Evolutionary conservation across 37 sponge, comb jelly and placozoan species (phyloP).

Genomic region (Sycon ciliatum): DNA sequence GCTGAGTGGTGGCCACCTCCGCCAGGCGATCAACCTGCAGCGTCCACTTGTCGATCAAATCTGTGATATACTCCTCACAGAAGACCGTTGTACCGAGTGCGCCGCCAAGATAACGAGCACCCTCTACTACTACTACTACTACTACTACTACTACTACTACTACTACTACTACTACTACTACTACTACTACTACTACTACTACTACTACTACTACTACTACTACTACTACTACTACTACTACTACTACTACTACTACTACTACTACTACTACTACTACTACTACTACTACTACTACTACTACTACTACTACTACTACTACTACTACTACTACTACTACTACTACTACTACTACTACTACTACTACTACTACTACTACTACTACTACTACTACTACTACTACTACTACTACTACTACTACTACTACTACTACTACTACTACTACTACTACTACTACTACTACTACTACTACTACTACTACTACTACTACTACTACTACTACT

Average conservation of each 20-base stretch:
- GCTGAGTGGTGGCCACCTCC: too few species aligned
- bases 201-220: slow-evolving; percentile 9
- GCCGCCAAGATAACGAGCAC: too few species aligned
- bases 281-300: slow-evolving; percentile 9
- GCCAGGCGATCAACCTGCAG: too few species aligned
- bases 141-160: slow-evolving; percentile 9
- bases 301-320: slow-evolving; percentile 9
- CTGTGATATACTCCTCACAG: too few species aligned
- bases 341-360: slow-evolving; percentile 9
- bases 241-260: slow-evolving; percentile 9
- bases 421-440: background rate
- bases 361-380: slow-evolving; percentile 9
- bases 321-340: slow-evolving; percentile 9
- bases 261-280: slow-evolving; percentile 9
- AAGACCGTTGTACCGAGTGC: too few species aligned
- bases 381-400: slow-evolving; percentile 9
- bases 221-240: slow-evolving; percentile 9
- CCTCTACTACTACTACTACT: slow-evolving; percentile 9
- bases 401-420: slow-evolving; percentile 9
- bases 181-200: slow-evolving; percentile 9
- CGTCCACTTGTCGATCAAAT: too few species aligned
- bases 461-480: slow-evolving; percentile 9
- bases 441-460: slow-evolving; percentile 1
- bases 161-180: slow-evolving; percentile 9
- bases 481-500: slow-evolving; percentile 9